These are phyloP conservation scores for Bugula neritina DNA, from an alignment of 2,888 invertebrate species.

Conservation along the genomic window DNA sequence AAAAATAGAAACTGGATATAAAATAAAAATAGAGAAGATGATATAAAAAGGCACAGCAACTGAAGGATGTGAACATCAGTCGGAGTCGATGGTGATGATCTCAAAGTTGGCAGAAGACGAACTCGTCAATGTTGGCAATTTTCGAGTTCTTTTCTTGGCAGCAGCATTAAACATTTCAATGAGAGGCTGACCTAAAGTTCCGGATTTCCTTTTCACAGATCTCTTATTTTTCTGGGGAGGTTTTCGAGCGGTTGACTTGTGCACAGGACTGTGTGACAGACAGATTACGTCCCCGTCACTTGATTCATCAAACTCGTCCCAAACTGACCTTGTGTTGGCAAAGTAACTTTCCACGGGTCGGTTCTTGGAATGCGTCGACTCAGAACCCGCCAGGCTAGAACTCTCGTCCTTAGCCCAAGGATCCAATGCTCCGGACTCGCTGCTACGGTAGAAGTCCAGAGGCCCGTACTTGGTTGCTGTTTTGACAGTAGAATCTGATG, in stretches of 20 bases:
- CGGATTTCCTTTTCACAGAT: background rate
- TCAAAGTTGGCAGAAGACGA: background rate
- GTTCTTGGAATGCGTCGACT: background rate
- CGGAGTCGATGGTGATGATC: constrained; percentile 10
- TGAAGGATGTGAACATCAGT: too few species aligned
- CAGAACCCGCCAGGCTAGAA: background rate
- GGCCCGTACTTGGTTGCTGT: background rate
- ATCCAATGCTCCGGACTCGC: background rate
- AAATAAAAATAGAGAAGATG: too few species aligned
- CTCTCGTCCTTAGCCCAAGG: background rate
- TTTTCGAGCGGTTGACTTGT: background rate
- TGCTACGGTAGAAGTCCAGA: background rate
- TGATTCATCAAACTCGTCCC: background rate
- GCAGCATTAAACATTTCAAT: background rate
- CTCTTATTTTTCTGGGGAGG: too few species aligned
- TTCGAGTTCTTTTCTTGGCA: background rate
- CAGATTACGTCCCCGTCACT: constrained; percentile 6
- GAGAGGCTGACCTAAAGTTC: background rate
- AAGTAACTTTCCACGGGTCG: constrained; percentile 9
- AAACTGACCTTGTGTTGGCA: background rate
- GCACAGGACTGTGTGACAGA: background rate
- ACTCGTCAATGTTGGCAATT: background rate
- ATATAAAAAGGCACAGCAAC: too few species aligned
- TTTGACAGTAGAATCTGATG: background rate
- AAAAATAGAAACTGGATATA: too few species aligned